Percentiles rank a stretch among this genome's conserved stretches.
Conservation (phyloP, 2,888 invertebrate species). For the Cantharis flavilabris region DNA sequence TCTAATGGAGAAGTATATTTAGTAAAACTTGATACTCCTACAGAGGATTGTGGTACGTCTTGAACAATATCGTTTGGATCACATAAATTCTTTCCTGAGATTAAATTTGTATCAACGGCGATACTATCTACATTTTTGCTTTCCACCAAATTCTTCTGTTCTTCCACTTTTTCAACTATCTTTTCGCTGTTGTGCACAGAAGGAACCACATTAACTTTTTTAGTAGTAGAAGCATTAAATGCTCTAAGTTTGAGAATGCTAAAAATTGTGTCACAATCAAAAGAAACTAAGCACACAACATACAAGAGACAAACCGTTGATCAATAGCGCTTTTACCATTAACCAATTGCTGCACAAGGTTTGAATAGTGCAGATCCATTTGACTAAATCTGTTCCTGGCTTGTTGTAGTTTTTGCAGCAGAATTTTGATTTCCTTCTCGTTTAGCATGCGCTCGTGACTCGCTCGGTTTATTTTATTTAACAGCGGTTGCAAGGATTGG, state of each 20-base stretch:
- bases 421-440: constrained; percentile 46
- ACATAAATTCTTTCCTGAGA: constrained; percentile 4
- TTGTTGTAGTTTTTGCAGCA: constrained; percentile 45
- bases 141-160: neutral
- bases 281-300: neutral
- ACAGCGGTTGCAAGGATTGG: constrained; percentile 49
- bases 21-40: constrained; percentile 29
- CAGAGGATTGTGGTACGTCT: constrained; percentile 10
- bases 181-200: neutral
- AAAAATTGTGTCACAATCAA: neutral
- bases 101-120: neutral
- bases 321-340: constrained; percentile 48
- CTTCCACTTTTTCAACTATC: neutral
- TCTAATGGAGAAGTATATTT: constrained; percentile 51
- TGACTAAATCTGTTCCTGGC: constrained; percentile 44
- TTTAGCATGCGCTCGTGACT: constrained; percentile 47
- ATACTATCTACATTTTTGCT: neutral
- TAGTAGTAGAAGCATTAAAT: constrained; percentile 1
- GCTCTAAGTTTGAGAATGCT: neutral
- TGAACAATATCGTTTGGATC: constrained; percentile 28
- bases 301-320: constrained; percentile 44
- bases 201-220: neutral
- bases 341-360: constrained; percentile 44
- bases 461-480: constrained; percentile 49
- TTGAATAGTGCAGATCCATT: constrained; percentile 45